A percentile compares a stretch with the other conserved stretches of the same genome.
Evolutionary conservation across 2,888 invertebrate genomes (phyloP).

Genomic region (Lathronympha strigana): DNA sequence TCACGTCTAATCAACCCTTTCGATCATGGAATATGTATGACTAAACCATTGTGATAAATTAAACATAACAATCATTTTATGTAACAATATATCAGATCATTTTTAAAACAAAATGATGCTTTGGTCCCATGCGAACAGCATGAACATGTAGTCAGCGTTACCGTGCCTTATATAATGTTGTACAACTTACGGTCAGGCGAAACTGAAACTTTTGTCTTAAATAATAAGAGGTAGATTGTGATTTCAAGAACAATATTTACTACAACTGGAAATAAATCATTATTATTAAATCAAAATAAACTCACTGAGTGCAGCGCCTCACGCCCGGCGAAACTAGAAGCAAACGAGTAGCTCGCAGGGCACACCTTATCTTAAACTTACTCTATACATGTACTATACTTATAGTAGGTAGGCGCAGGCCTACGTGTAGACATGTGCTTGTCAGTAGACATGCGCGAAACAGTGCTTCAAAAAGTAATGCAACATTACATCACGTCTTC

Average conservation of each 20-base stretch:
- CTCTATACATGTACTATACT: slow-evolving; percentile 67
- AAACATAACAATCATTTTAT: slow-evolving; percentile 29
- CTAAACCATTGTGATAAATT: slow-evolving; percentile 9
- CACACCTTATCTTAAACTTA: slow-evolving; percentile 62
- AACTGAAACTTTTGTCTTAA: slow-evolving; percentile 66
- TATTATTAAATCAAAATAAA: slow-evolving; percentile 51
- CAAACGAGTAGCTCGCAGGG: slow-evolving; percentile 70
- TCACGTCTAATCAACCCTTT: slow-evolving; percentile 1
- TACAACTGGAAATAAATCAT: slow-evolving; percentile 68
- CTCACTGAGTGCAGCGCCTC: slow-evolving; percentile 58
- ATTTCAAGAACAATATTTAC: slow-evolving; percentile 74
- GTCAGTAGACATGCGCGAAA: too few species aligned
- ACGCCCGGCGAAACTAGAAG: slow-evolving; percentile 69
- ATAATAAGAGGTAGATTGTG: slow-evolving; percentile 82
- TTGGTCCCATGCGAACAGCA: slow-evolving; percentile 64
- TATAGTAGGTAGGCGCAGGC: slow-evolving; percentile 61
- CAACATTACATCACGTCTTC: too few species aligned
- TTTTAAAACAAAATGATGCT: slow-evolving; percentile 53
- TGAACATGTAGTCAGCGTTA: slow-evolving; percentile 42
- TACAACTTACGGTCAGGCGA: slow-evolving; percentile 58
- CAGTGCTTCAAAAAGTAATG: too few species aligned
- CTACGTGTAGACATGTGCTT: slow-evolving; percentile 75
- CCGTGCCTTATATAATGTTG: slow-evolving; percentile 46
- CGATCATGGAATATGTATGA: slow-evolving; percentile 10
- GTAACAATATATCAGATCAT: slow-evolving; percentile 36